These are phyloP conservation scores for Amia ocellicauda DNA, from an alignment of 2,113 vertebrate genomes.

Conservation along the genomic window DNA sequence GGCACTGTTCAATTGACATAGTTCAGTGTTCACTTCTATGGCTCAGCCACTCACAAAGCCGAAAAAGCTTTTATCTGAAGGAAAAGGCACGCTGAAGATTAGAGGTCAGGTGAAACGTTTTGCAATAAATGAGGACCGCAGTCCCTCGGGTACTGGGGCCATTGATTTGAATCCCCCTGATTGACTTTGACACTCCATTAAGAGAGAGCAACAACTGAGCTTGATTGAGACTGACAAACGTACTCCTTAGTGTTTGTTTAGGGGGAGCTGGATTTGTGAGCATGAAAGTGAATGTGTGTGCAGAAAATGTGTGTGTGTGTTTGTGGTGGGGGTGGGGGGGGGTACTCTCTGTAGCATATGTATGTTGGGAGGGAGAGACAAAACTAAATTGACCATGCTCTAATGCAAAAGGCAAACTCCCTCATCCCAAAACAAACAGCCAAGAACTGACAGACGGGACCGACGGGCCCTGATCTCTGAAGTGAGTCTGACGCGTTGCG, in stretches of 20 bases:
- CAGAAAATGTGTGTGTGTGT: too few species aligned
- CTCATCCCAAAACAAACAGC: background rate
- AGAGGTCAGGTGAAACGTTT: slow-evolving; percentile 1
- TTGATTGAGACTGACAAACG: background rate
- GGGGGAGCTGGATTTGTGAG: too few species aligned
- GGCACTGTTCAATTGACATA: background rate
- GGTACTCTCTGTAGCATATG: background rate
- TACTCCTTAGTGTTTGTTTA: too few species aligned
- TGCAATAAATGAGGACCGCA: background rate
- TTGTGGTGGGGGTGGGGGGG: too few species aligned
- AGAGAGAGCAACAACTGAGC: background rate
- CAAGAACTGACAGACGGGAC: background rate
- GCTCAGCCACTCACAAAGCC: background rate
- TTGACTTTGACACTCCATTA: slow-evolving; percentile 1
- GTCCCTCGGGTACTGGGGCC: background rate
- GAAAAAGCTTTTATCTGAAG: background rate
- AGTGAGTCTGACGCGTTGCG: background rate
- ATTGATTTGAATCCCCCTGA: background rate
- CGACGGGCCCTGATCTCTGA: background rate
- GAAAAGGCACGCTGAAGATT: background rate
- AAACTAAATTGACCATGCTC: background rate
- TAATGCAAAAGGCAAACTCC: background rate
- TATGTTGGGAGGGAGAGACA: background rate
- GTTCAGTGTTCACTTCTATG: background rate
- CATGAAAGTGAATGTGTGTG: too few species aligned